These are phyloP conservation scores for Bhutanitis thaidina DNA, from an alignment of 2,888 invertebrate genomes.

Conservation along the genomic window DNA sequence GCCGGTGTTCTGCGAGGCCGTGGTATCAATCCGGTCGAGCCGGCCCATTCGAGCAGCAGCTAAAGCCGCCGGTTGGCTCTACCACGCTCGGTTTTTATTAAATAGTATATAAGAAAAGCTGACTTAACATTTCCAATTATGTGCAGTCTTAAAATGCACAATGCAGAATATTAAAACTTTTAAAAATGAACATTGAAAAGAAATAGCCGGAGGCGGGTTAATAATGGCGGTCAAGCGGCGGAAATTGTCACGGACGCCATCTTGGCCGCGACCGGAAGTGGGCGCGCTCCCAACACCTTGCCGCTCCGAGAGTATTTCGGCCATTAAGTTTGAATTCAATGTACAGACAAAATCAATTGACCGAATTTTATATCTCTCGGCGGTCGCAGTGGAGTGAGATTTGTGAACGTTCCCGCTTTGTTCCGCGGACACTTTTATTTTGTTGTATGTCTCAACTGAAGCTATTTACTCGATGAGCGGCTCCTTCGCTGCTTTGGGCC, in stretches of 20 bases:
- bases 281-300: conserved; percentile 25
- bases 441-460: too few species aligned
- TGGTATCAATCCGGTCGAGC: too few species aligned
- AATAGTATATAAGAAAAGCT: too few species aligned
- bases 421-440: too few species aligned
- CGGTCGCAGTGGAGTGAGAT: conserved; percentile 5
- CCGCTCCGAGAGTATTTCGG: conserved; percentile 22
- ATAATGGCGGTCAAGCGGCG: conserved; percentile 35
- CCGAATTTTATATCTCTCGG: conserved; percentile 2
- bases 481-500: too few species aligned
- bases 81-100: too few species aligned
- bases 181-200: neutral
- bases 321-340: conserved; percentile 31
- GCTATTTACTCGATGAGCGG: too few species aligned
- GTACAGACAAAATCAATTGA: conserved; percentile 8
- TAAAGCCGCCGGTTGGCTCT: too few species aligned
- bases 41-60: too few species aligned
- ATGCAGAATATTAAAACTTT: neutral
- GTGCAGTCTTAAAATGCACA: too few species aligned
- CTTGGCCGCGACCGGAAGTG: conserved; percentile 32
- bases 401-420: neutral
- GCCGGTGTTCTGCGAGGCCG: too few species aligned
- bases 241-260: conserved; percentile 36
- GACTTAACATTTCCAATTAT: too few species aligned
- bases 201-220: conserved; percentile 26